A percentile compares a stretch with the other conserved stretches of the same genome.
phyloP scores from a whole-genome alignment of 2,113 vertebrate genomes.

The Aptenodytes patagonicus region DNA sequence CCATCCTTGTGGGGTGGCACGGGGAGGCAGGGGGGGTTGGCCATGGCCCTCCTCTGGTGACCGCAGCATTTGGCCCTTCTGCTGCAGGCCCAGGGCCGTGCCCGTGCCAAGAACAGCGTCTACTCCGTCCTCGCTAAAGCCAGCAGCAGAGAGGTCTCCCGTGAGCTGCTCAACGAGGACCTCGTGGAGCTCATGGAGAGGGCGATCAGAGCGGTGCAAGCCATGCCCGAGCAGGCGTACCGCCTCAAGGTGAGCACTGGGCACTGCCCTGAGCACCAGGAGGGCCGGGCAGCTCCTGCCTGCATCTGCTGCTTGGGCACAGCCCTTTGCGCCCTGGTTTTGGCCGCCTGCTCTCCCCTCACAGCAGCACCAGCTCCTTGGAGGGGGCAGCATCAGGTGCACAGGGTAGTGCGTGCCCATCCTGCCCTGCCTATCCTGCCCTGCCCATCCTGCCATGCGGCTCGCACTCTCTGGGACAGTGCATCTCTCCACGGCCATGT shows the following conservation, averaged over 20 bases:
- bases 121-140: conserved; percentile 84
- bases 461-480: rapidly evolving
- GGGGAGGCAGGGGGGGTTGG: rapidly evolving
- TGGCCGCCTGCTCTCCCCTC: not conserved
- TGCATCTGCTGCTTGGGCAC: not conserved
- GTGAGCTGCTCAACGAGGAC: conserved; percentile 81
- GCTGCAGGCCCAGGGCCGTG: conserved; percentile 85
- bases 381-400: too few species aligned
- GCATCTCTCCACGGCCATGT: rapidly evolving
- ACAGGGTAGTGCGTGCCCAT: rapidly evolving
- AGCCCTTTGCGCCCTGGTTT: not conserved
- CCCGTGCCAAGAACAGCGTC: conserved; percentile 80
- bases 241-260: conserved; percentile 48
- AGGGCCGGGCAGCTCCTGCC: not conserved
- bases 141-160: conserved; percentile 76
- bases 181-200: conserved; percentile 78
- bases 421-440: not conserved
- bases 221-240: conserved; percentile 73
- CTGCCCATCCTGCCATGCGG: rapidly evolving
- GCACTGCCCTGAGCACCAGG: not conserved
- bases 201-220: conserved; percentile 79
- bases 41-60: not conserved
- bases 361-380: not conserved
- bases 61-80: not conserved
- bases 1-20: rapidly evolving